Conservation (phyloP, 2,888 invertebrate genomes). For the Bhutanitis thaidina region DNA sequence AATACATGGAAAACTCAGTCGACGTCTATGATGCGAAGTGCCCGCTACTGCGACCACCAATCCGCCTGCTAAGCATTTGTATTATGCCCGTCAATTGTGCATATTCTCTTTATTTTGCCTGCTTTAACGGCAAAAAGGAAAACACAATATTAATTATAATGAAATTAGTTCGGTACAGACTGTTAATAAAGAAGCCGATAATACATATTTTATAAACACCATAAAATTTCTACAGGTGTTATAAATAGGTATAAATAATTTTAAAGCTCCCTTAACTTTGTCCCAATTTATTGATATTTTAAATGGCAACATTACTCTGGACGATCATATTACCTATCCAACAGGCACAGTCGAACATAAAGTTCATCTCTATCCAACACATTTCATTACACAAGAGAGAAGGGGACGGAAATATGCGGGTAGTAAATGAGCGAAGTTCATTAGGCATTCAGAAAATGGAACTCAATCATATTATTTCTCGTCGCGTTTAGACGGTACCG, state of each 20-base stretch:
- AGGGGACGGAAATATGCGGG: slow-evolving; percentile 4
- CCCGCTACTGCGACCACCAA: no score
- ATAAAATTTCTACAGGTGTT: not conserved
- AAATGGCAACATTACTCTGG: slow-evolving; percentile 7
- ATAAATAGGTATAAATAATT: not conserved
- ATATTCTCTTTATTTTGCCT: no score
- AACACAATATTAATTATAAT: no score
- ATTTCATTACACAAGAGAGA: not conserved
- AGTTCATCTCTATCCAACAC: slow-evolving; percentile 30
- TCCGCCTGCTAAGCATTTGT: no score
- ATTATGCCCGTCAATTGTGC: no score
- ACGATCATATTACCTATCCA: slow-evolving; percentile 2
- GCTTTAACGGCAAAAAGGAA: no score
- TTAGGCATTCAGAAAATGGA: slow-evolving; percentile 69
- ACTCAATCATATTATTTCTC: slow-evolving; percentile 56
- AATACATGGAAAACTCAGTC: no score
- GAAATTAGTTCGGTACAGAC: no score
- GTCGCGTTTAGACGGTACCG: slow-evolving; percentile 39
- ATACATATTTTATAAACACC: no score
- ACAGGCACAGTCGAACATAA: slow-evolving; percentile 2
- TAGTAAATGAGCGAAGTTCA: slow-evolving; percentile 50
- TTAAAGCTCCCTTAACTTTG: not conserved
- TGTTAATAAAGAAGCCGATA: no score
- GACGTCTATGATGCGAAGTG: no score
- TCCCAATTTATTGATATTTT: slow-evolving; percentile 10